Evolutionary conservation across 2,797 vertebrate genomes (phyloP).

Genomic region (Perodicticus potto): DNA sequence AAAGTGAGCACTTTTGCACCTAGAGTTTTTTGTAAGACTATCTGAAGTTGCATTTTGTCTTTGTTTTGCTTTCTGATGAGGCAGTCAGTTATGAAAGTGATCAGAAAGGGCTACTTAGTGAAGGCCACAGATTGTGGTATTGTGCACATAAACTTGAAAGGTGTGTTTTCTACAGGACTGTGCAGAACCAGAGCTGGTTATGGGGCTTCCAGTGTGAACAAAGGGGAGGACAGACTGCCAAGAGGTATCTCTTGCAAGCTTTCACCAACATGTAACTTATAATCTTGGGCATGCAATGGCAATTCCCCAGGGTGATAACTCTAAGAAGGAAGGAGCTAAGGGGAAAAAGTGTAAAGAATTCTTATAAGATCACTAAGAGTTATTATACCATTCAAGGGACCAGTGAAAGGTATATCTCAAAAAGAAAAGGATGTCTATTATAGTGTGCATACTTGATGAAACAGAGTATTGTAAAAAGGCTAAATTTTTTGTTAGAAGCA

Average conservation of each 20-base stretch:
- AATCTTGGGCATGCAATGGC: not conserved
- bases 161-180: conserved; percentile 3
- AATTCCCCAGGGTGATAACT: not conserved
- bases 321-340: conserved; percentile 23
- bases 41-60: not conserved
- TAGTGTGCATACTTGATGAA: not conserved
- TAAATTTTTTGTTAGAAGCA: not conserved
- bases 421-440: not conserved
- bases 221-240: not conserved
- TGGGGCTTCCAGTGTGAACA: not conserved
- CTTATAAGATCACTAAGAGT: not conserved
- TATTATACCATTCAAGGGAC: not conserved
- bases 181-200: not conserved
- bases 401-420: not conserved
- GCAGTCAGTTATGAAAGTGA: not conserved
- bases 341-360: not conserved
- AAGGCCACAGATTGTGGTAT: not conserved
- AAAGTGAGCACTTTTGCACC: not conserved
- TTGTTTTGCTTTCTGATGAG: conserved; percentile 46
- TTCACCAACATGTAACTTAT: not conserved
- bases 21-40: not conserved
- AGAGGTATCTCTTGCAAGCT: conserved; percentile 23
- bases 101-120: not conserved
- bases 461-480: not conserved
- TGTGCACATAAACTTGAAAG: not conserved